Evolutionary conservation across 2,113 vertebrate species (phyloP).

Genomic region (Nannospalax galili): DNA sequence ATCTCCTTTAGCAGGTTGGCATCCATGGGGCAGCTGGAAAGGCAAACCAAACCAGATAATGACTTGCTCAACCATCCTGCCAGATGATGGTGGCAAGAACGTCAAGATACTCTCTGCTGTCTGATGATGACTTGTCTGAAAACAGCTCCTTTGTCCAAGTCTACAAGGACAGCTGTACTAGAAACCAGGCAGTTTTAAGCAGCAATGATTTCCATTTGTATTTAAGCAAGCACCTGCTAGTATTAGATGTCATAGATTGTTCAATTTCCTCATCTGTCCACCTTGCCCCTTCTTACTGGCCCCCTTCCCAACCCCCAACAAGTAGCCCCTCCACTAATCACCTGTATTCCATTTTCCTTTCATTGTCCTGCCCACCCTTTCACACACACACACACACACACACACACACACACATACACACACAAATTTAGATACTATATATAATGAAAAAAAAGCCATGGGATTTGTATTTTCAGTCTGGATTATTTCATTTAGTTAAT

Average conservation of each 20-base stretch:
- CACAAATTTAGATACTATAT: no score
- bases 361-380: no score
- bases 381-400: no score
- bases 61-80: slow-evolving; percentile 16
- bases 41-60: slow-evolving; percentile 17
- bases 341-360: no score
- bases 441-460: no score
- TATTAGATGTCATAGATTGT: slow-evolving; percentile 30
- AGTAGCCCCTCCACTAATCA: no score
- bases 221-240: slow-evolving; percentile 55
- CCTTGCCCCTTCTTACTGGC: no score
- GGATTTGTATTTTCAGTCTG: no score
- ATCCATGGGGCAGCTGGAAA: slow-evolving; percentile 23
- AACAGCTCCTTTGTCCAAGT: slow-evolving; percentile 55
- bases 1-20: background rate
- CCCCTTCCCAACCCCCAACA: no score
- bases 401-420: no score
- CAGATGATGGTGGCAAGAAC: background rate
- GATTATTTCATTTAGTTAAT: no score
- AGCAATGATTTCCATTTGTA: slow-evolving; percentile 48
- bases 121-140: slow-evolving; percentile 62
- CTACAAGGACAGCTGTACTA: slow-evolving; percentile 49
- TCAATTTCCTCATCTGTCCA: background rate
- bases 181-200: slow-evolving; percentile 48
- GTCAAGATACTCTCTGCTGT: slow-evolving; percentile 38